Conservation (phyloP, 2,797 vertebrate species). For the Phoebastria nigripes region DNA sequence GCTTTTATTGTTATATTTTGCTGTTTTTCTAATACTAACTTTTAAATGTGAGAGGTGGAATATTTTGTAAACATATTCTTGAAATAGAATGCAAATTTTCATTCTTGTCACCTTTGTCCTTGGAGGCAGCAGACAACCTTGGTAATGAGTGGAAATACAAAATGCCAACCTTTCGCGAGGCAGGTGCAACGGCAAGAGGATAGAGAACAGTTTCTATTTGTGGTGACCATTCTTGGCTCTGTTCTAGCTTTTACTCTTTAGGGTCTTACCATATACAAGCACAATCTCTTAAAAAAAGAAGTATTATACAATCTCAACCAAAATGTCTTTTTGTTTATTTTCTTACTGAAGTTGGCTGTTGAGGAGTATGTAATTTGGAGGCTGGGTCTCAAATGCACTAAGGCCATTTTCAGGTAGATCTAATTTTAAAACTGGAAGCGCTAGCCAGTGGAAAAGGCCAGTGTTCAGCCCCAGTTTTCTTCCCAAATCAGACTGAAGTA, state of each 20-base stretch:
- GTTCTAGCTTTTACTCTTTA: neutral
- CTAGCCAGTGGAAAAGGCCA: neutral
- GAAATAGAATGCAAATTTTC: neutral
- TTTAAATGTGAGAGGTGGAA: neutral
- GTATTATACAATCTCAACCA: neutral
- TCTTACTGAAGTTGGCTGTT: neutral
- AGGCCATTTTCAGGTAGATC: neutral
- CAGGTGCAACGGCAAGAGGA: neutral
- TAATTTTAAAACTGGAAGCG: neutral
- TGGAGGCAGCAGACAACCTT: neutral
- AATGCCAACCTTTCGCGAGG: neutral
- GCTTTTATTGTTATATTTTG: neutral
- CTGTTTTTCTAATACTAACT: neutral
- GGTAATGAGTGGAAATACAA: neutral
- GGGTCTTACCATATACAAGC: neutral
- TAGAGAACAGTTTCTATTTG: neutral
- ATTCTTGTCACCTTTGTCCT: neutral
- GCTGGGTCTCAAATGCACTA: neutral
- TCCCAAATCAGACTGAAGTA: neutral
- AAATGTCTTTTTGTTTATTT: neutral
- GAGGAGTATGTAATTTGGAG: neutral
- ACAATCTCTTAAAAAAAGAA: neutral
- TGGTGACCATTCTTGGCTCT: neutral
- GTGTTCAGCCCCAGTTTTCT: neutral
- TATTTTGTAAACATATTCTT: neutral